A percentile compares a stretch with the other conserved stretches of the same genome.
These are phyloP conservation scores for Eledone cirrhosa DNA, from an alignment of 2,888 invertebrate genomes.

Conservation along the genomic window DNA sequence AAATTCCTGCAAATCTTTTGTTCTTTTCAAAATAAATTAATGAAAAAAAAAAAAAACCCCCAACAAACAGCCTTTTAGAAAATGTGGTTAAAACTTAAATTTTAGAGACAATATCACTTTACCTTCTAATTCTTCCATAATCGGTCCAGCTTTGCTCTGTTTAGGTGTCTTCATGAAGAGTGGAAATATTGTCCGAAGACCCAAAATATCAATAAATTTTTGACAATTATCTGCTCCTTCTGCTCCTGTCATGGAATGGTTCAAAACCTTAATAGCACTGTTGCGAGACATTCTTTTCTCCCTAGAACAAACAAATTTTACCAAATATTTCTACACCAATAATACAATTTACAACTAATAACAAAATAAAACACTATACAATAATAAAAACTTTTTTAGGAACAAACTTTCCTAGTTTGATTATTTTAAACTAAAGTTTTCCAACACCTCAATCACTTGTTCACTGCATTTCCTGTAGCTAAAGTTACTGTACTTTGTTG, in stretches of 20 bases:
- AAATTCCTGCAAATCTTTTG: too few relatives aligned
- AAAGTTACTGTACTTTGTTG: too few relatives aligned
- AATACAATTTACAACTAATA: too few relatives aligned
- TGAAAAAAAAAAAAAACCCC: too few relatives aligned
- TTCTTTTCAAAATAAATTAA: too few relatives aligned
- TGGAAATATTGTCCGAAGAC: constrained; percentile 95
- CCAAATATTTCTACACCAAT: too few relatives aligned
- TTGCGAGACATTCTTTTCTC: constrained; percentile 90
- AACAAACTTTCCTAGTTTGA: too few relatives aligned
- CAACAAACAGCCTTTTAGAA: neutral
- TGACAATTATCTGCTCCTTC: constrained; percentile 92
- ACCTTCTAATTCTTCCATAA: constrained; percentile 87
- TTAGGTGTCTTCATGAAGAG: constrained; percentile 99
- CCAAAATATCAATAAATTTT: constrained; percentile 95
- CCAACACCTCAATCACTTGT: too few relatives aligned
- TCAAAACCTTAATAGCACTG: constrained; percentile 95
- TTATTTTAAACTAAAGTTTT: too few relatives aligned
- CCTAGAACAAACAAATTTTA: constrained; percentile 65
- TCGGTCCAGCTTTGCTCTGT: constrained; percentile 68
- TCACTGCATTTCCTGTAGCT: too few relatives aligned
- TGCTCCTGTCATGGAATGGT: constrained; percentile 93
- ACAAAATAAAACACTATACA: too few relatives aligned
- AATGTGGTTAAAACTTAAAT: constrained; percentile 1
- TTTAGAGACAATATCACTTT: constrained; percentile 26
- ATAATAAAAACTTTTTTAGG: too few relatives aligned